Conservation (phyloP, 2,888 invertebrate species). For the Sminthurides aquaticus region DNA sequence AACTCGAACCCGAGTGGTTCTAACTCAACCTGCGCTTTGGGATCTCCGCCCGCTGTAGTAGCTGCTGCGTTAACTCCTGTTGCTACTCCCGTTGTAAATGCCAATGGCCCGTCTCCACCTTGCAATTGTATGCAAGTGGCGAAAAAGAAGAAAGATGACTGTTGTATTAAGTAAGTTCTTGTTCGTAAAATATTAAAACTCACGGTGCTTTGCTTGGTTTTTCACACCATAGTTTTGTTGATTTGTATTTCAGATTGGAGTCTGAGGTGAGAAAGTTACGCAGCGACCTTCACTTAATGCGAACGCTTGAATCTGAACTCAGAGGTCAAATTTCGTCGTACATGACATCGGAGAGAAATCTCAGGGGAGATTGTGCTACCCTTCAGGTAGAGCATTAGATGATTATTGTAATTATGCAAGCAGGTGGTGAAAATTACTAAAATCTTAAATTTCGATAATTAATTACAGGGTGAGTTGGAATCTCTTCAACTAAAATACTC, state of each 20-base stretch:
- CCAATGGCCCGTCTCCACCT: slow-evolving; percentile 26
- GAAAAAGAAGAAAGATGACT: slow-evolving; percentile 42
- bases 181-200: not conserved
- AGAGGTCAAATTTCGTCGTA: slow-evolving; percentile 41
- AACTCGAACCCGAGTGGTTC: slow-evolving; percentile 28
- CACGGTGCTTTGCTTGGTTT: not conserved
- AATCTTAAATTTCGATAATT: no score
- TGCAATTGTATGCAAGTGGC: slow-evolving; percentile 22
- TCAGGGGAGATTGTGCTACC: slow-evolving; percentile 42
- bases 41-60: slow-evolving; percentile 21
- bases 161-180: slow-evolving; percentile 36
- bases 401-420: no score
- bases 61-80: slow-evolving; percentile 6
- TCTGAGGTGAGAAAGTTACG: slow-evolving; percentile 42
- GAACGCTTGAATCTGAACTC: slow-evolving; percentile 41
- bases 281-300: slow-evolving; percentile 41
- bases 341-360: slow-evolving; percentile 42
- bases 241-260: slow-evolving; percentile 35
- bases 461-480: slow-evolving; percentile 42
- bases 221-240: no score
- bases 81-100: slow-evolving; percentile 17
- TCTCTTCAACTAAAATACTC: slow-evolving; percentile 43
- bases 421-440: no score
- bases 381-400: slow-evolving; percentile 30
- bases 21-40: slow-evolving; percentile 1